Percentiles rank a stretch among this genome's conserved stretches.
Evolutionary conservation across 2,888 invertebrate genomes (phyloP).

Genomic region (Elysia crispata): DNA sequence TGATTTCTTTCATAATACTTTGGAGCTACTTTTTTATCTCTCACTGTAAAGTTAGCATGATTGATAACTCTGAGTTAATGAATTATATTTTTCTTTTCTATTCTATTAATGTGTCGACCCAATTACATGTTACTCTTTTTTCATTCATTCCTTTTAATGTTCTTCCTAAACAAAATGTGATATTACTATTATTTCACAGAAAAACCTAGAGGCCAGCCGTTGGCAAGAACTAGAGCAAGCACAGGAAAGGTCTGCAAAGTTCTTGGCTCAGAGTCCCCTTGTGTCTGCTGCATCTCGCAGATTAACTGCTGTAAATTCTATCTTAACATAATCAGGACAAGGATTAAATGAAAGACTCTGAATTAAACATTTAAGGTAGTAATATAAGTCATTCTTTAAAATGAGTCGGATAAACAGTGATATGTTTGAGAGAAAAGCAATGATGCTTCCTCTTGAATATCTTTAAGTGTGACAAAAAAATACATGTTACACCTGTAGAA

Average conservation of each 20-base stretch:
- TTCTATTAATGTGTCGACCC: no score
- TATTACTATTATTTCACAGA: constrained; percentile 58
- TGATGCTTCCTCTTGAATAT: no score
- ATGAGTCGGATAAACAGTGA: not conserved
- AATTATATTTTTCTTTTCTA: no score
- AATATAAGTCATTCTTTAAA: not conserved
- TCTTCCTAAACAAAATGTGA: not conserved
- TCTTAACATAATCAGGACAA: not conserved
- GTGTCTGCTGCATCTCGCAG: constrained; percentile 60
- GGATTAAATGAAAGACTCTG: no score
- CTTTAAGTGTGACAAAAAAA: no score
- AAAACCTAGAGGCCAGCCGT: constrained; percentile 69
- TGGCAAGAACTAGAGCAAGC: constrained; percentile 73
- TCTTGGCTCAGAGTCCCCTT: constrained; percentile 59
- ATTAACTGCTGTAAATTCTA: constrained; percentile 51
- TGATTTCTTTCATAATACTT: no score
- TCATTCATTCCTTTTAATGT: not conserved
- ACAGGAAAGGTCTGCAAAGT: constrained; percentile 67
- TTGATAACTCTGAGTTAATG: no score
- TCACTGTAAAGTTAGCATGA: no score
- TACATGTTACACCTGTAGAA: no score
- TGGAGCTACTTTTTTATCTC: no score
- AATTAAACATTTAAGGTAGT: not conserved
- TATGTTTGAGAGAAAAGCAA: not conserved
- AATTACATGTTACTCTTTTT: not conserved